Evolutionary conservation across 2,888 invertebrate genomes (phyloP).

Genomic region (Agonopterix arenella): DNA sequence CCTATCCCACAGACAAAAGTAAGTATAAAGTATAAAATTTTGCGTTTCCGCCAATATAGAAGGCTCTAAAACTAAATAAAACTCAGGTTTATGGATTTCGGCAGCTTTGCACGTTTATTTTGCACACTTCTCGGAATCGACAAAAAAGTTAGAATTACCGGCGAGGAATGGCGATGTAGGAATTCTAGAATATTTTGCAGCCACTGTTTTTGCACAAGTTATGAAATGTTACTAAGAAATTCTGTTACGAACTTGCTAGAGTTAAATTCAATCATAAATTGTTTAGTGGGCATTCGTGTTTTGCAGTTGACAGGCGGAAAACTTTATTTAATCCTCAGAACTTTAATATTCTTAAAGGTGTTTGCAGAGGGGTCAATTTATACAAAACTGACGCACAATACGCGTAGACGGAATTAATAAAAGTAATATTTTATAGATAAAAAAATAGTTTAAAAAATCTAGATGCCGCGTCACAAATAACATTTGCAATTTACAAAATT

Average conservation of each 20-base stretch:
- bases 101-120: constrained; percentile 56
- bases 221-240: constrained; percentile 15
- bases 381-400: too few species aligned
- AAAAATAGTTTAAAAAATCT: too few species aligned
- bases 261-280: too few species aligned
- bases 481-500: too few species aligned
- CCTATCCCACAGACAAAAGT: constrained; percentile 3
- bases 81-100: constrained; percentile 64
- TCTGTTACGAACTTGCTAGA: not conserved
- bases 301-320: too few species aligned
- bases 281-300: too few species aligned
- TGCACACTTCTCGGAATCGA: constrained; percentile 36
- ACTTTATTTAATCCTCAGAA: too few species aligned
- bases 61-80: constrained; percentile 38
- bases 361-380: too few species aligned
- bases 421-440: too few species aligned
- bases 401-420: too few species aligned
- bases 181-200: constrained; percentile 3
- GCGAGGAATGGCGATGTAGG: constrained; percentile 8
- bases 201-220: constrained; percentile 16
- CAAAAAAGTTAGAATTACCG: constrained; percentile 30
- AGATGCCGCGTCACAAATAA: too few species aligned
- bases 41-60: constrained; percentile 52
- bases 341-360: too few species aligned
- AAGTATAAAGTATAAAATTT: constrained; percentile 28